Base-by-base conservation (phyloP, 2,797 vertebrate genomes). In the Scarus forsteni region DNA sequence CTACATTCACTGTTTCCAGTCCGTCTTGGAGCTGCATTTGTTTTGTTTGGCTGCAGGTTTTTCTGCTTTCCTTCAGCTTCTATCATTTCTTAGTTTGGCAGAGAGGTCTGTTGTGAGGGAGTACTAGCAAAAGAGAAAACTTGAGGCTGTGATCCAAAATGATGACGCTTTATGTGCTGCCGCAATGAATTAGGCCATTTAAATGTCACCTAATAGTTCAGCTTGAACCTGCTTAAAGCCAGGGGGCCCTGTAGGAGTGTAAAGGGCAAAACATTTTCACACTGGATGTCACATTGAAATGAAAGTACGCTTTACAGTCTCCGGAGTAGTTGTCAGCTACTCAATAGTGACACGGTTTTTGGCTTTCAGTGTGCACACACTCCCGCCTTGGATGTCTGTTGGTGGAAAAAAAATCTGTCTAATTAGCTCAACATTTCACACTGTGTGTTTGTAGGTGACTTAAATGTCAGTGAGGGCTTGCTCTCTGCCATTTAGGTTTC, bases 341-440 rank as follows among this genome's bases (percentile, higher is more conserved):
- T 62, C 42, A 60, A 79, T 10, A 39, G 10, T 5, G 27, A 14
- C 10, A 60, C 57, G 50, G 72, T 38, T 1, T 3, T 27, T 73
- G 60, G 35, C 56, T 63, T 55, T 83, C 36, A 55, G 16, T 61
- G 51, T 71, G 49, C 57, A 58, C 0, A 7, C 53, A 9, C 49
- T 49, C 62, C 63, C 52, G 14, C 57, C 6, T 15, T 50, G 35
- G 48, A 65, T 74, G 42, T 49, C 36, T 39, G 42, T 42, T 49
- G 48, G 64, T 34, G 53, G 51, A 70, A 40, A 48, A 48, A 42
- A 38, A 12, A 16, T 69, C 54, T 0, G 1, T 70, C 60, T 71
- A 75, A 86, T 89, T 73, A 36, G 46, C 65, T 51, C 40, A 64
- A 70, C 52, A 42, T 78, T 73, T 70, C 44, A 61, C 14, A 53